Percentiles rank a stretch among this genome's conserved stretches.
These are phyloP conservation scores for Heterodera filipjevi DNA, from an alignment of 2,888 invertebrate genomes.

Conservation along the genomic window DNA sequence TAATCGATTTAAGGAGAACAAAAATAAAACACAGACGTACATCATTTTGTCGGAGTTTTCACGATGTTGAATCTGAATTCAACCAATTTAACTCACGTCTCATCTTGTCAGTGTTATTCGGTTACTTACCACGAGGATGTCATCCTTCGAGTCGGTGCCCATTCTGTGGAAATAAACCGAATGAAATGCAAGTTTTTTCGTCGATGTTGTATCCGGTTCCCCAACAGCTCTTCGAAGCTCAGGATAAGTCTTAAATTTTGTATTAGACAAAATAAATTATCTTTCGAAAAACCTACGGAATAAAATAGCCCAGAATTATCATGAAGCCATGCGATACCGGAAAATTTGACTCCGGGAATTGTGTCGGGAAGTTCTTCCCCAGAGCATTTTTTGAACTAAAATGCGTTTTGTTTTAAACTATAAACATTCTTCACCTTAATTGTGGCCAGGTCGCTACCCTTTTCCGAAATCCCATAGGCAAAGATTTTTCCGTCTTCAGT, in stretches of 20 bases:
- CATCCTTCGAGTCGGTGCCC: constrained; percentile 82
- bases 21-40: constrained; percentile 19
- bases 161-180: constrained; percentile 89
- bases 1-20: background rate
- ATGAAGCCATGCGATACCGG: constrained; percentile 88
- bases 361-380: constrained; percentile 85
- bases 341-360: constrained; percentile 87
- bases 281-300: constrained; percentile 47
- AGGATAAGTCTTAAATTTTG: background rate
- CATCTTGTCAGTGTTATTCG: too few relatives aligned
- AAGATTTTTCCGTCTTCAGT: constrained; percentile 86
- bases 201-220: constrained; percentile 73
- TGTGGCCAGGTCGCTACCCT: constrained; percentile 94
- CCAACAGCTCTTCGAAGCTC: background rate
- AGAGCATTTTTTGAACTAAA: constrained; percentile 64
- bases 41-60: constrained; percentile 28
- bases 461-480: constrained; percentile 87
- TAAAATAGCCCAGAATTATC: constrained; percentile 94
- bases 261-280: too few relatives aligned
- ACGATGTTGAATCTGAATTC: constrained; percentile 62
- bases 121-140: constrained; percentile 77
- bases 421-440: constrained; percentile 70
- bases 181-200: constrained; percentile 80
- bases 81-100: background rate
- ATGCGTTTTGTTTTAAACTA: too few relatives aligned